Evolutionary conservation across 1,140 invertebrate species (phyloP), one percentile per base, ranked within the genome.

Genomic region (Philotrypesis tridentata): DNA sequence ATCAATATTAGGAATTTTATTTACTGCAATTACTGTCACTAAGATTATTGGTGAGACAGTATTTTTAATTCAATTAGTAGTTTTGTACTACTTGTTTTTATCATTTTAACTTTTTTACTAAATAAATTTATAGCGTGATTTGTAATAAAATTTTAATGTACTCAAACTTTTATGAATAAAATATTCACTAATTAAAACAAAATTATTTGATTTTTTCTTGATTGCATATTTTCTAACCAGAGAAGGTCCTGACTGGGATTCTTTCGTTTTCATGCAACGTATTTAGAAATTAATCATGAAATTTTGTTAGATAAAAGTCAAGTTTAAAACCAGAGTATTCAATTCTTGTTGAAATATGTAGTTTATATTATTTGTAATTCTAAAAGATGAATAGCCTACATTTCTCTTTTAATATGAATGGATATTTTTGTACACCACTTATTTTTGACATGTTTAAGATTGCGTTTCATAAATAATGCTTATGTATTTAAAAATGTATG

Each of bases 91-190:
- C 60, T 43, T 37, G 14, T 65, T 76, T 33, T 21, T 17, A 77
- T 23, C 17, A 40, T 29, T 25, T 25, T 31, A 14, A 8, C 14
- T 65, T 33, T 63, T 23, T 40, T n/a, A 14, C 12, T 23, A 5
- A 63, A 33, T 37, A 5, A 65, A 43, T n/a, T 37, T 55, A 55
- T 17, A 55, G 48, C 21, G 48, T n/a, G 48, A n/a, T 21, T 55
- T 55, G 48, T 55, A 55, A 65, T 40, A 77, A 77, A 65, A 27
- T 65, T 77, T 73, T 77, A 37, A 40, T 77, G 61, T 65, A 55
- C n/a, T 55, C 21, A 55, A 60, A 33, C 40, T 77, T 67, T 25
- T 25, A 61, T 33, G 12, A 29, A 29, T 60, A 74, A 12, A 31
- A 74, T 31, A n/a, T n/a, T 29, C 33, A 75, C n/a, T 63, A 3